phyloP scores from a whole-genome alignment of 2,113 vertebrate species.

The Dunckerocampus dactyliophorus region DNA sequence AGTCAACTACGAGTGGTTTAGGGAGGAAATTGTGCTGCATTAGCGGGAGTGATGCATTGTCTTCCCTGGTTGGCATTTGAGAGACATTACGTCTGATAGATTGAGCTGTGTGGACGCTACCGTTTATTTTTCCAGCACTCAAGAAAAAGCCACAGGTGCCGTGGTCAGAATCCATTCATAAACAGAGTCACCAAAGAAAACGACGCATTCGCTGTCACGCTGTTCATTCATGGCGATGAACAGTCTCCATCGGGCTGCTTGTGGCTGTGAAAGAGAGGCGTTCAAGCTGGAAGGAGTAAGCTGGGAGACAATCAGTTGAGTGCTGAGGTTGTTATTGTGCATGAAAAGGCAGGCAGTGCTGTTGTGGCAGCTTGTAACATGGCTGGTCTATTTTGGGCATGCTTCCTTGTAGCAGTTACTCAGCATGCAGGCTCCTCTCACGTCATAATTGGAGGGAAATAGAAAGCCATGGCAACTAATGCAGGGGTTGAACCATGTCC shows the following conservation, averaged over 20 bases:
- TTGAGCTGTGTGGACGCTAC: background rate
- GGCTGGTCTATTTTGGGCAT: constrained; percentile 66
- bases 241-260: constrained; percentile 4
- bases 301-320: constrained; percentile 24
- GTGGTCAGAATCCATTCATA: constrained; percentile 1
- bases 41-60: constrained; percentile 27
- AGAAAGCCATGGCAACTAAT: constrained; percentile 74
- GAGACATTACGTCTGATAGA: too few relatives aligned
- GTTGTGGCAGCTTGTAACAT: constrained; percentile 61
- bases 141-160: constrained; percentile 32
- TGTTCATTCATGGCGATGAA: constrained; percentile 7
- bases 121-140: constrained; percentile 5
- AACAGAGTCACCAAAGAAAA: constrained; percentile 3
- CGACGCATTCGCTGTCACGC: background rate
- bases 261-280: background rate
- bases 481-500: constrained; percentile 58
- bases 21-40: constrained; percentile 47
- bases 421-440: constrained; percentile 64
- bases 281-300: constrained; percentile 17
- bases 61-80: constrained; percentile 10
- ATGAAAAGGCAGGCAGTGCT: constrained; percentile 49
- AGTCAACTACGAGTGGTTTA: constrained; percentile 25
- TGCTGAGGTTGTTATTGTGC: constrained; percentile 47
- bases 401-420: constrained; percentile 71
- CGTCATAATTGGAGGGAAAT: constrained; percentile 62